phyloP scores from a whole-genome alignment of 2,797 vertebrate genomes.

The Galago senegalensis region DNA sequence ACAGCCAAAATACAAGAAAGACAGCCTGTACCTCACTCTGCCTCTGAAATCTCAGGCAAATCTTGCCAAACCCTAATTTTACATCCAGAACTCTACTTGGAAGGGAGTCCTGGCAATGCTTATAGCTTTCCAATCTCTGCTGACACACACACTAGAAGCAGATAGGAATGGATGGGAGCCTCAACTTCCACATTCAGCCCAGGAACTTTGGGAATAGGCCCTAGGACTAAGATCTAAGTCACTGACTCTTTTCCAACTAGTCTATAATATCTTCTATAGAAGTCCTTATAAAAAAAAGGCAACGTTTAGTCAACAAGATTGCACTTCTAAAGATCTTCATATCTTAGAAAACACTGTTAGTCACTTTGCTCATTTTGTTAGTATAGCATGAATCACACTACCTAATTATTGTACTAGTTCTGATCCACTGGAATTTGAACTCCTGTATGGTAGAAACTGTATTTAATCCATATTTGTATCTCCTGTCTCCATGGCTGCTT shows the following conservation, averaged over 20 bases:
- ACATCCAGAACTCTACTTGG: not conserved
- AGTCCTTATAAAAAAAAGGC: not conserved
- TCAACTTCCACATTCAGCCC: not conserved
- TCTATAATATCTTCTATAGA: not conserved
- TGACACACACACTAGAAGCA: not conserved
- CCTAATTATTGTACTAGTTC: not conserved
- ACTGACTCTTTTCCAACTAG: not conserved
- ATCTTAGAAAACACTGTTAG: not conserved
- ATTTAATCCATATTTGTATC: not conserved
- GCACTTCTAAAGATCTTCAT: not conserved
- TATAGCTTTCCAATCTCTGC: not conserved
- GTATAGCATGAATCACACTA: not conserved
- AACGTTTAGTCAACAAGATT: not conserved
- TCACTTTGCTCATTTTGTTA: not conserved
- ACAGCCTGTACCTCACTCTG: not conserved
- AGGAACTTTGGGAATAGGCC: not conserved
- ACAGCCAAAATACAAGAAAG: not conserved
- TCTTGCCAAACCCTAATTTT: not conserved
- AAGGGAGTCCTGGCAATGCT: not conserved
- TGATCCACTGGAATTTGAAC: not conserved
- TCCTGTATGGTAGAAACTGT: not conserved
- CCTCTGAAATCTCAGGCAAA: not conserved
- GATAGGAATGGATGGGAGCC: not conserved
- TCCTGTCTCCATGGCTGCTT: not conserved
- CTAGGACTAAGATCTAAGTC: not conserved